phyloP scores from a whole-genome alignment of 2,797 vertebrate species.

The Sciurus carolinensis region DNA sequence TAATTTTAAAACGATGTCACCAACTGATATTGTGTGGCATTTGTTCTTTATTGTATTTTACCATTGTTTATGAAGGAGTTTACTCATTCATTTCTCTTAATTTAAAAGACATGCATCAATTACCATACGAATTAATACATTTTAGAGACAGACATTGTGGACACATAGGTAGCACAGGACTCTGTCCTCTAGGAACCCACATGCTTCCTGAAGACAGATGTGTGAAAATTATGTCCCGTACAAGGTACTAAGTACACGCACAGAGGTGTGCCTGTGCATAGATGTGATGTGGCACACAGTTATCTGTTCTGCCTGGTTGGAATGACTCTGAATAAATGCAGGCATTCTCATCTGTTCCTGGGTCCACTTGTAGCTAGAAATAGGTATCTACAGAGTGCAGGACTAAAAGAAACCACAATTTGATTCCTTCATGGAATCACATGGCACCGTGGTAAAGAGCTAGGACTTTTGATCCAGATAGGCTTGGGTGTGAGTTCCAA shows the following conservation, averaged over 20 bases:
- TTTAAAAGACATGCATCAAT: neutral
- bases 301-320: neutral
- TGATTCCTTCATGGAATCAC: neutral
- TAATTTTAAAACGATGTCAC: constrained; percentile 45
- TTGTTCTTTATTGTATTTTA: neutral
- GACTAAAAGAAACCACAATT: neutral
- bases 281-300: neutral
- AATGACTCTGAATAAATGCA: neutral
- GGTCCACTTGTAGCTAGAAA: neutral
- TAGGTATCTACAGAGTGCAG: neutral
- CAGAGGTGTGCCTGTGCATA: neutral
- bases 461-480: neutral
- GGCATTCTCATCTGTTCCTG: neutral
- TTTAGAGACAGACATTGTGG: neutral
- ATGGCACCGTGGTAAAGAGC: neutral
- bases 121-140: neutral
- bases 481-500: neutral
- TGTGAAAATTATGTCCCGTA: neutral
- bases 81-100: constrained; percentile 36
- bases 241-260: neutral
- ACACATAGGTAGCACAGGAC: neutral
- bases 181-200: neutral
- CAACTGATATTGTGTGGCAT: neutral
- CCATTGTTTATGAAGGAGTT: constrained; percentile 18
- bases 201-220: neutral